A percentile compares a stretch with the other conserved stretches of the same genome.
These are phyloP conservation scores for Chesias legatella DNA, from an alignment of 2,888 invertebrate genomes.

Conservation along the genomic window DNA sequence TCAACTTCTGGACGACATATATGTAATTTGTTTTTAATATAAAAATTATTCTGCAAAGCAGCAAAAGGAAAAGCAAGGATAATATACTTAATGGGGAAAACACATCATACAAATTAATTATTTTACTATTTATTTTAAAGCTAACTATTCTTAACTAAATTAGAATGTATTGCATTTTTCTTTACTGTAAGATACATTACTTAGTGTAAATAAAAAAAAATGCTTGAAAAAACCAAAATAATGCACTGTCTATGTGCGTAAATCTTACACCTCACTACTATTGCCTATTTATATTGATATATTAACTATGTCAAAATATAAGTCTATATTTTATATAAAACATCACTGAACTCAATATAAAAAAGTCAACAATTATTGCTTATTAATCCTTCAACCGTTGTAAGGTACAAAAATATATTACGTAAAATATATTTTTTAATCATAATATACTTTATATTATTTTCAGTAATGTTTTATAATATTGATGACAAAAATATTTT, in stretches of 20 bases:
- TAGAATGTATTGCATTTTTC: constrained; percentile 69
- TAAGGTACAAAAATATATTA: constrained; percentile 25
- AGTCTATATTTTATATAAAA: constrained; percentile 16
- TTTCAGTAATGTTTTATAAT: constrained; percentile 25
- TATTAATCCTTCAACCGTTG: constrained; percentile 5
- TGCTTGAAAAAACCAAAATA: constrained; percentile 42
- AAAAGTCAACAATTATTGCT: constrained; percentile 16
- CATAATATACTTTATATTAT: constrained; percentile 9
- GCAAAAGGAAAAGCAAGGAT: constrained; percentile 30
- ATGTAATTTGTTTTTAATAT: constrained; percentile 2
- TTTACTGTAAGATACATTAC: constrained; percentile 41
- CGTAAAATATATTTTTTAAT: constrained; percentile 1
- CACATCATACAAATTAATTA: constrained; percentile 24
- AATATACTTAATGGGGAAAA: constrained; percentile 37
- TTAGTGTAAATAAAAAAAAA: constrained; percentile 43
- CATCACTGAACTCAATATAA: constrained; percentile 23
- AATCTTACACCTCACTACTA: constrained; percentile 23
- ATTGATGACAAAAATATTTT: constrained; percentile 24
- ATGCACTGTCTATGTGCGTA: constrained; percentile 53
- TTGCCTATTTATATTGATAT: constrained; percentile 22
- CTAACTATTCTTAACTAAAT: constrained; percentile 63
- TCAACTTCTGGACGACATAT: neutral
- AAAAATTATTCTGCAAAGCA: constrained; percentile 3
- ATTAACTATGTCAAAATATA: constrained; percentile 24
- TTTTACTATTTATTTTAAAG: constrained; percentile 39